These are phyloP conservation scores for Halcyon smyrnensis DNA, from an alignment of 2,797 vertebrate species.

Conservation along the genomic window DNA sequence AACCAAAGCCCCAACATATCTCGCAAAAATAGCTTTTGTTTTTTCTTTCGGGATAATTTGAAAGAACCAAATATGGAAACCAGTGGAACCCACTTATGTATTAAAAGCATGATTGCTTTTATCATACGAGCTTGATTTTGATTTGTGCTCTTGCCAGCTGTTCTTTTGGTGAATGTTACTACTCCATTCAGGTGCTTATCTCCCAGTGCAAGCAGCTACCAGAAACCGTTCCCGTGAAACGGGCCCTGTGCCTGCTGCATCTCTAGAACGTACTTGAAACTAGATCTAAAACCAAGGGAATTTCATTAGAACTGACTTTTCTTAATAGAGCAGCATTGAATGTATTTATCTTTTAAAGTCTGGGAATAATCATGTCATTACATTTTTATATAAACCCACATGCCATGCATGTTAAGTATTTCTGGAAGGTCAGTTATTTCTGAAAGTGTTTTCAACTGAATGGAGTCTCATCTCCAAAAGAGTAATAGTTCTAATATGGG, in stretches of 20 bases:
- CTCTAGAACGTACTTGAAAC: background rate
- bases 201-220: background rate
- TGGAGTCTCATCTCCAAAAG: background rate
- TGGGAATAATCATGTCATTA: background rate
- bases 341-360: background rate
- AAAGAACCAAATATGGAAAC: background rate
- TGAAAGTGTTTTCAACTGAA: background rate
- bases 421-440: background rate
- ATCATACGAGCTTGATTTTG: background rate
- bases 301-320: background rate
- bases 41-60: constrained; percentile 22
- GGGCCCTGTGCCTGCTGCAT: background rate
- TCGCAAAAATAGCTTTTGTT: constrained; percentile 4
- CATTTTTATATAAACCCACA: background rate
- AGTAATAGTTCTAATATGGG: background rate
- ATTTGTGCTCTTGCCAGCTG: background rate
- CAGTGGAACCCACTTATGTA: background rate
- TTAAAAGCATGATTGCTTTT: background rate
- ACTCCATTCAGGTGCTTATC: background rate
- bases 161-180: background rate
- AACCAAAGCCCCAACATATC: background rate
- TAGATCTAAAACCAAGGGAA: background rate
- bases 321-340: background rate
- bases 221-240: background rate
- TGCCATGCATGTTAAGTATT: background rate